Evolutionary conservation across 2,888 invertebrate species (phyloP).

Genomic region (Beris chalybata): DNA sequence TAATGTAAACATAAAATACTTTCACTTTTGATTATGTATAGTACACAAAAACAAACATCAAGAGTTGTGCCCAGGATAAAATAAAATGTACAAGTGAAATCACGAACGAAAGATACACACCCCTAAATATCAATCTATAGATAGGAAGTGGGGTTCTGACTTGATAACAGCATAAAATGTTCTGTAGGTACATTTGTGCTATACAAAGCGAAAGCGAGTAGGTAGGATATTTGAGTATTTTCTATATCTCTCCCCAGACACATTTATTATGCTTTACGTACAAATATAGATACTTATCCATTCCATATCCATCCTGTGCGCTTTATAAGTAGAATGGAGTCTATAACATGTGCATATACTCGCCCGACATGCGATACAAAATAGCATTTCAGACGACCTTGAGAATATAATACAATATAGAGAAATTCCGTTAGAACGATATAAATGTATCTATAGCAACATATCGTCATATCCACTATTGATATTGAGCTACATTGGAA

Average conservation of each 20-base stretch:
- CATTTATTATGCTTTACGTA: slow-evolving; percentile 25
- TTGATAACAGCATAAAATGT: no score
- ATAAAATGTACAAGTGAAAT: no score
- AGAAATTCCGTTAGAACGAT: slow-evolving; percentile 35
- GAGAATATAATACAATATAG: slow-evolving; percentile 37
- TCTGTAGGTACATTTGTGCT: no score
- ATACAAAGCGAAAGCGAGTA: no score
- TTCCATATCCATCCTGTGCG: no score
- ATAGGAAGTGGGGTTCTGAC: no score
- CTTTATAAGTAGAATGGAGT: no score
- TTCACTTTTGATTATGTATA: slow-evolving; percentile 37
- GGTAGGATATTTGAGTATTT: no score
- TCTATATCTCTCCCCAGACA: slow-evolving; percentile 30
- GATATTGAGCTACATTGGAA: slow-evolving; percentile 12
- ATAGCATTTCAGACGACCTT: slow-evolving; percentile 37
- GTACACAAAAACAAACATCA: slow-evolving; percentile 17
- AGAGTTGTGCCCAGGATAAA: background rate
- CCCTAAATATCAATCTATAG: no score
- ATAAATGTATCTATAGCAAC: background rate
- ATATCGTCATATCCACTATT: slow-evolving; percentile 5
- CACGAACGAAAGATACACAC: no score
- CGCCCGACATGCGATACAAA: slow-evolving; percentile 29
- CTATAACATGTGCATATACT: slow-evolving; percentile 11
- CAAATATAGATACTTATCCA: no score
- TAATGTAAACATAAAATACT: slow-evolving; percentile 38